phyloP scores from a whole-genome alignment of 2,888 invertebrate species.

The Nycteola revayana region DNA sequence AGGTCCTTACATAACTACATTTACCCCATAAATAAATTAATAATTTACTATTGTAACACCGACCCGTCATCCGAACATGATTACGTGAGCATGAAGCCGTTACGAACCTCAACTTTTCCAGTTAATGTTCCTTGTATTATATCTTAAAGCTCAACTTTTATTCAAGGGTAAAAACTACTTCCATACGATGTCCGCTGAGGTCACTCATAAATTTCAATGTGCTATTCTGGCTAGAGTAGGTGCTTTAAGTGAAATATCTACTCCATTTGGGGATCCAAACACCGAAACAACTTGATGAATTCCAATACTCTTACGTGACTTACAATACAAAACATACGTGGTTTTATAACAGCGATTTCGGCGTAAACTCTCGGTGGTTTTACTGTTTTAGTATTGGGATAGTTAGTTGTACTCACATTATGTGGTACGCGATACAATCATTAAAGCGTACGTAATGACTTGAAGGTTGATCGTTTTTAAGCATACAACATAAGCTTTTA shows the following conservation, averaged over 20 bases:
- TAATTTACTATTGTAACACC: no score
- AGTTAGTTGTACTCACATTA: no score
- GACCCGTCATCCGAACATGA: no score
- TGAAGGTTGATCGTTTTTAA: no score
- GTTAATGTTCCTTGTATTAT: conserved; percentile 51
- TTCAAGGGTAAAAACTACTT: conserved; percentile 51
- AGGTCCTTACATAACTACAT: no score
- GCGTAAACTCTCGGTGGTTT: background rate
- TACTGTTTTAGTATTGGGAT: no score
- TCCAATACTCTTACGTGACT: conserved; percentile 53
- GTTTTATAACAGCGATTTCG: conserved; percentile 21
- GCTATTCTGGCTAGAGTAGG: conserved; percentile 58
- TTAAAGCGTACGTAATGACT: no score
- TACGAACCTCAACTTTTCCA: conserved; percentile 16
- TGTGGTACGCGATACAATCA: no score
- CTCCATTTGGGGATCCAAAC: conserved; percentile 65
- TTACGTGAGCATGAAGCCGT: no score
- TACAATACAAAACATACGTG: conserved; percentile 35
- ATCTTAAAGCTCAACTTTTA: conserved; percentile 48
- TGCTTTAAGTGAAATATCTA: conserved; percentile 71
- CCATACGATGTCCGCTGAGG: conserved; percentile 58
- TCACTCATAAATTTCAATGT: conserved; percentile 73
- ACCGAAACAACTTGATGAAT: conserved; percentile 64
- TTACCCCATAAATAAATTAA: no score
- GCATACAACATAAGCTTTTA: no score